A percentile compares a stretch with the other conserved stretches of the same genome.
Conservation (phyloP, 1,140 invertebrate genomes). For the Eufriesea mexicana region DNA sequence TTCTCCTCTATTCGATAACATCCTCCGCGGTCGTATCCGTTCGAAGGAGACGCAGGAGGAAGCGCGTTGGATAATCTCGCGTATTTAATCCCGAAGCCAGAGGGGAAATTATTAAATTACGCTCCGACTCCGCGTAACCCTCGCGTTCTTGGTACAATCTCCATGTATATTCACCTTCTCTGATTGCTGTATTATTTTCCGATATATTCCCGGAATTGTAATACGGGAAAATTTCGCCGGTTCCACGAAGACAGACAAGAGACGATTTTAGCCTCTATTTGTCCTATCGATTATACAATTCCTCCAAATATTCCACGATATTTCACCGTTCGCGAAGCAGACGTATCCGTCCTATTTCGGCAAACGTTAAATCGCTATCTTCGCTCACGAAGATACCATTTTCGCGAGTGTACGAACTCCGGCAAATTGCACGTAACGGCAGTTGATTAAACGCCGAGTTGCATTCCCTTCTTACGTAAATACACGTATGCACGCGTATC, state of each 20-base stretch:
- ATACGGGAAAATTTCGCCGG: too few relatives aligned
- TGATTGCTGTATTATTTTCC: too few relatives aligned
- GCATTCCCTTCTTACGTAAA: background rate
- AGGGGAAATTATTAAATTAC: background rate
- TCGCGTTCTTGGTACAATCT: too few relatives aligned
- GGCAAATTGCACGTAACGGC: background rate
- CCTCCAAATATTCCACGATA: too few relatives aligned
- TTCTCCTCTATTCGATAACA: slow-evolving; percentile 3
- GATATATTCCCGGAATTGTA: too few relatives aligned
- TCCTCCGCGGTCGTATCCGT: slow-evolving; percentile 10
- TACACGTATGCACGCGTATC: background rate
- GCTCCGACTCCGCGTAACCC: too few relatives aligned
- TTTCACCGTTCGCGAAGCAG: too few relatives aligned
- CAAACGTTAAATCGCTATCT: background rate
- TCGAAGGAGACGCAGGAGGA: background rate
- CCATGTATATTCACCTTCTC: too few relatives aligned
- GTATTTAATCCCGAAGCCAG: background rate
- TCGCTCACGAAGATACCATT: too few relatives aligned
- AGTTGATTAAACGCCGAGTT: background rate
- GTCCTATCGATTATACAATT: too few relatives aligned
- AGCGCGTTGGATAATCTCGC: background rate
- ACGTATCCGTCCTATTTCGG: background rate
- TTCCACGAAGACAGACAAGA: too few relatives aligned
- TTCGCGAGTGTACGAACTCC: background rate
- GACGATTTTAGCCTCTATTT: too few relatives aligned